These are phyloP conservation scores for Sebastes oblongus DNA, from an alignment of 2,797 vertebrate species.

Conservation along the genomic window DNA sequence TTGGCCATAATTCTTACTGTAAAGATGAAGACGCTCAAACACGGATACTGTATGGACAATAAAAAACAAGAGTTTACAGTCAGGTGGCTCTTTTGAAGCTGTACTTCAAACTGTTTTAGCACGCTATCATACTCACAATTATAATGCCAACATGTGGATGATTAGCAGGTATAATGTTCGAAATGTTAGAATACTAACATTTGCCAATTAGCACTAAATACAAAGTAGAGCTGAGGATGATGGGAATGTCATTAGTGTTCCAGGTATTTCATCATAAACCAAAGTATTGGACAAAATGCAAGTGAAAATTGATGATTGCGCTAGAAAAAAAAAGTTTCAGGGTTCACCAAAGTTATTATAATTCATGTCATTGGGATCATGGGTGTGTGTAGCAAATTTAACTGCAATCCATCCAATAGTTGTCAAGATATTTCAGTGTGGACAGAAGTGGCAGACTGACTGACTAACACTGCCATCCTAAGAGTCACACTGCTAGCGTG, in stretches of 20 bases:
- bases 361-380: not conserved
- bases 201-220: too few species aligned
- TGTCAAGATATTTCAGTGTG: not conserved
- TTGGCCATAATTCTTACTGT: not conserved
- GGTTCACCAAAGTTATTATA: not conserved
- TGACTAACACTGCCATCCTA: not conserved
- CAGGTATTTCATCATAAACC: not conserved
- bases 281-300: not conserved
- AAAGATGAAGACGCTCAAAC: not conserved
- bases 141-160: not conserved
- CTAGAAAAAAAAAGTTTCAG: not conserved
- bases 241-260: not conserved
- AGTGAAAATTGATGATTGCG: not conserved
- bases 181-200: not conserved
- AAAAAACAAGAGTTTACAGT: not conserved
- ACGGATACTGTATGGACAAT: not conserved
- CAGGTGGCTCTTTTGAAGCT: not conserved
- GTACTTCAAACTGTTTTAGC: not conserved
- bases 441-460: not conserved
- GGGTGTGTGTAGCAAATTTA: not conserved
- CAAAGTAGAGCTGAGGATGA: not conserved
- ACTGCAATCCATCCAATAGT: not conserved
- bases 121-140: not conserved
- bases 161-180: not conserved
- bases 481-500: not conserved